phyloP scores from a whole-genome alignment of 1,140 invertebrate genomes.

The Pseudomyrmex dendroicus region DNA sequence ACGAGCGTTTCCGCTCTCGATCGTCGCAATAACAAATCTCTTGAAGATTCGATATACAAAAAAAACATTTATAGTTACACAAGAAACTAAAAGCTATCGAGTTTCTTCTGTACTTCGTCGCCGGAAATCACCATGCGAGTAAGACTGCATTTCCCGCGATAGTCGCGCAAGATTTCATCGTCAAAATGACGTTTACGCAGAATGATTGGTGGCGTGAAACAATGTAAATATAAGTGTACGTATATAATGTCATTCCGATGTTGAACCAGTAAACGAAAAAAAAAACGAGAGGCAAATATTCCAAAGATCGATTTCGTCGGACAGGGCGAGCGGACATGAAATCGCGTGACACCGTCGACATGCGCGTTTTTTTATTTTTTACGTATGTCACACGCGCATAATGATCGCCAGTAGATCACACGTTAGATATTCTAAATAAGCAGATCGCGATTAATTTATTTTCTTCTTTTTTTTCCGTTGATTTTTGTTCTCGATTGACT shows the following conservation, averaged over 20 bases:
- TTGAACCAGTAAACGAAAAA: neutral
- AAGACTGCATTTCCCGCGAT: conserved; percentile 20
- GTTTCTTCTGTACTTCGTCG: conserved; percentile 42
- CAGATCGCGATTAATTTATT: conserved; percentile 5
- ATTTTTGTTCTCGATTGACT: neutral
- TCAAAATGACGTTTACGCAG: neutral
- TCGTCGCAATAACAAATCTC: conserved; percentile 7
- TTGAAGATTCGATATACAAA: neutral
- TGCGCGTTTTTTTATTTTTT: conserved; percentile 25
- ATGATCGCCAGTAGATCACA: conserved; percentile 13
- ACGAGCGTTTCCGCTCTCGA: neutral
- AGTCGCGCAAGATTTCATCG: conserved; percentile 8
- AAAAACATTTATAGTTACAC: conserved; percentile 11
- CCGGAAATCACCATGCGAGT: conserved; percentile 40
- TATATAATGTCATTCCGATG: neutral
- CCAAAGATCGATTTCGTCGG: conserved; percentile 14
- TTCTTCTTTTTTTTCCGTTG: neutral
- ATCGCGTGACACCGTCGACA: conserved; percentile 32
- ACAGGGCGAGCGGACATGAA: conserved; percentile 24
- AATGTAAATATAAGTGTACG: neutral
- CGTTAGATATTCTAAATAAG: neutral
- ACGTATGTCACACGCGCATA: neutral
- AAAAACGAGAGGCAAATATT: neutral
- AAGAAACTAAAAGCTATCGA: conserved; percentile 36
- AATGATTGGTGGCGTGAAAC: neutral